phyloP scores from a whole-genome alignment of 2,113 vertebrate species.

The Steatornis caripensis region DNA sequence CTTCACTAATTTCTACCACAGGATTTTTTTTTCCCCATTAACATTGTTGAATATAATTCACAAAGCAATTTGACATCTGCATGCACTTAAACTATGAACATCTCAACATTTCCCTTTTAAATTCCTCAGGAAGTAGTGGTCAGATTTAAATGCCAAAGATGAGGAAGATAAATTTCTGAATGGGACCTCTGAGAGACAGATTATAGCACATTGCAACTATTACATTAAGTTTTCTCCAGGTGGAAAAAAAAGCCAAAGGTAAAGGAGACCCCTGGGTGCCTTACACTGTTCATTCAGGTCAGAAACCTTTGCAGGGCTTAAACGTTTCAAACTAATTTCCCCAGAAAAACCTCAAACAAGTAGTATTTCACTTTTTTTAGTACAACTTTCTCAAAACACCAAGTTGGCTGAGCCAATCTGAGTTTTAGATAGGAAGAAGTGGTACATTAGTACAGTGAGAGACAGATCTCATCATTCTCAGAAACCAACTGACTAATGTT shows the following conservation, averaged over 20 bases:
- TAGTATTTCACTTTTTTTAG: neutral
- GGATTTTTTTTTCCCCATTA: neutral
- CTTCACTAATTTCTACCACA: neutral
- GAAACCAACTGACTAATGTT: neutral
- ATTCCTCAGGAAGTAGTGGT: neutral
- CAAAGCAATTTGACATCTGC: conserved; percentile 10
- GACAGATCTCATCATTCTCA: neutral
- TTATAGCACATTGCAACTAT: neutral
- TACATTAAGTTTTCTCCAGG: neutral
- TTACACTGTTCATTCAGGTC: neutral
- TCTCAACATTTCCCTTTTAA: neutral
- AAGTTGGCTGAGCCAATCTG: neutral
- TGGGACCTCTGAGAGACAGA: neutral
- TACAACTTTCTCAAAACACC: neutral
- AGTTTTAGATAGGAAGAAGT: neutral
- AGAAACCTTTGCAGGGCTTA: neutral
- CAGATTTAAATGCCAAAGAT: neutral
- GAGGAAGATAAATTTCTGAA: conserved; percentile 14
- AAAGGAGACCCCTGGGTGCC: neutral
- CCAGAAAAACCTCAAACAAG: neutral
- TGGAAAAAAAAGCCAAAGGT: neutral
- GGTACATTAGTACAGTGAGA: neutral
- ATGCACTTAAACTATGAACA: neutral
- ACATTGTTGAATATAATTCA: neutral
- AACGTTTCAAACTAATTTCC: neutral